phyloP scores from a whole-genome alignment of 2,888 invertebrate genomes.

The Branchipolynoe longqiensis region DNA sequence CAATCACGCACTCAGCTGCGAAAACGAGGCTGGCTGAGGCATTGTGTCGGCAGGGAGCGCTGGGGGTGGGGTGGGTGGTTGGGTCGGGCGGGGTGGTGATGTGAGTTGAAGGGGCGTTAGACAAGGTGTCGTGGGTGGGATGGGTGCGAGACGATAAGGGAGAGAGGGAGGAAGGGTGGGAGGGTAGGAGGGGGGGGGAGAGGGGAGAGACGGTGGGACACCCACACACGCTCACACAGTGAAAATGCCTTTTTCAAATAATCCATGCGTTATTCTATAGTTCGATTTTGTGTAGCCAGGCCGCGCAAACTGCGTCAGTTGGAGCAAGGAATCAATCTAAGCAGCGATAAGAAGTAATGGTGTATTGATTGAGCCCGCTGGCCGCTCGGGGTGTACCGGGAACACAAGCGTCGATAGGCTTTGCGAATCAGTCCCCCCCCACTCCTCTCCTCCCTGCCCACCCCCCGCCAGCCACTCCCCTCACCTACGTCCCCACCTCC shows the following conservation, averaged over 20 bases:
- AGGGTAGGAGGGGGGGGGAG: neutral
- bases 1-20: no score
- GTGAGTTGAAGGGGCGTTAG: neutral
- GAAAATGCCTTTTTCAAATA: slow-evolving; percentile 38
- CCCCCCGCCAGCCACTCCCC: neutral
- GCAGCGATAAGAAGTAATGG: slow-evolving; percentile 40
- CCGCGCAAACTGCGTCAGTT: neutral
- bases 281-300: neutral
- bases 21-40: no score
- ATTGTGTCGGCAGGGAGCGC: no score
- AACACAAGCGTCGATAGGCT: slow-evolving; percentile 38
- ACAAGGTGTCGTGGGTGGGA: neutral
- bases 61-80: neutral
- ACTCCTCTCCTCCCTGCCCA: neutral
- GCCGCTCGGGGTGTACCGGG: neutral
- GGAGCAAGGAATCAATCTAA: slow-evolving; percentile 34
- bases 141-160: neutral
- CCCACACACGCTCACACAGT: no score
- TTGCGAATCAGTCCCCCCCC: no score
- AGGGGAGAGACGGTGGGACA: neutral
- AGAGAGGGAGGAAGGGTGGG: neutral
- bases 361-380: slow-evolving; percentile 39
- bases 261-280: slow-evolving; percentile 16
- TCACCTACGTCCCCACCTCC: neutral
- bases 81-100: neutral